Percentiles rank a stretch among this genome's conserved stretches.
Evolutionary conservation across 2,113 vertebrate genomes (phyloP).

Genomic region (Caranx ignobilis): DNA sequence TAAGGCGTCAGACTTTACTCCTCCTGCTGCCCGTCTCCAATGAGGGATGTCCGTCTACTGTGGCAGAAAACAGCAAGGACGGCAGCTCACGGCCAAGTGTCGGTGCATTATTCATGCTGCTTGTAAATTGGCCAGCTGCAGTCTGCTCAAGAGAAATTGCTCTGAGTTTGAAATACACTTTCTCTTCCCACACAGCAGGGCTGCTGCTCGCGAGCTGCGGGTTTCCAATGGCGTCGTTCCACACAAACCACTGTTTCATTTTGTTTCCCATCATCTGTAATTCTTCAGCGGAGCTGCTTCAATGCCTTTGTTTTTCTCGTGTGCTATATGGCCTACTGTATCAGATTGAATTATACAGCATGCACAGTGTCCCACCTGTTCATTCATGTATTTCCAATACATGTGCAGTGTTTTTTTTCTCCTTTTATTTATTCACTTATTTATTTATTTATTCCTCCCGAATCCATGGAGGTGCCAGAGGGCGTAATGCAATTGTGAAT

Average conservation of each 20-base stretch:
- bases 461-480: slow-evolving; percentile 58
- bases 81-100: slow-evolving; percentile 40
- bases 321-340: not conserved
- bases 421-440: not conserved
- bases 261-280: slow-evolving; percentile 64
- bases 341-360: slow-evolving; percentile 61
- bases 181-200: slow-evolving; percentile 57
- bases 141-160: slow-evolving; percentile 68
- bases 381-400: slow-evolving; percentile 60
- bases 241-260: slow-evolving; percentile 59
- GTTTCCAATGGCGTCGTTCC: slow-evolving; percentile 40
- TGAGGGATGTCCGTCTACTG: slow-evolving; percentile 48
- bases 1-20: slow-evolving; percentile 32
- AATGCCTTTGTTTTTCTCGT: slow-evolving; percentile 33
- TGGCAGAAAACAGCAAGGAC: slow-evolving; percentile 47
- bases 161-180: slow-evolving; percentile 52
- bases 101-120: slow-evolving; percentile 78
- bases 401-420: slow-evolving; percentile 26
- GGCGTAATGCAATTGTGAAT: slow-evolving; percentile 75
- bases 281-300: slow-evolving; percentile 34
- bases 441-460: slow-evolving; percentile 10
- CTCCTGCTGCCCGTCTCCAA: slow-evolving; percentile 14
- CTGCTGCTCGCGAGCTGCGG: slow-evolving; percentile 38
- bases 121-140: slow-evolving; percentile 81
- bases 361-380: slow-evolving; percentile 61